These are phyloP conservation scores for Orchestes rusci DNA, from an alignment of 2,888 invertebrate species.

Conservation along the genomic window DNA sequence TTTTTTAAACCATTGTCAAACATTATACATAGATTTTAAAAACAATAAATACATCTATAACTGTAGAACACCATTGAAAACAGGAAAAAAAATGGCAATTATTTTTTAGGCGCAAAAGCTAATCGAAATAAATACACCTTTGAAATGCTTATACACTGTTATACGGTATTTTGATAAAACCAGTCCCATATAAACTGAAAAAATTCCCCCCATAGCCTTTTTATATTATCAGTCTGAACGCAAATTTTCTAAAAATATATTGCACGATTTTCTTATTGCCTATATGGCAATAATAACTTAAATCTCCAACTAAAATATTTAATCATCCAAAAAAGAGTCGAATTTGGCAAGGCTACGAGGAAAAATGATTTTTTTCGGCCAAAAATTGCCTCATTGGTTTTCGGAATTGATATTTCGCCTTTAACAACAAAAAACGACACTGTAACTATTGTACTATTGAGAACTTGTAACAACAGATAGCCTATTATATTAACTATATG, in stretches of 20 bases:
- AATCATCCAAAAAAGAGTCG: too few relatives aligned
- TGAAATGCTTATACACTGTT: conserved; percentile 31
- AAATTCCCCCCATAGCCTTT: conserved; percentile 7
- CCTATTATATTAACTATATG: conserved; percentile 24
- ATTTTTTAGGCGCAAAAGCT: conserved; percentile 21
- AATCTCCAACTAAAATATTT: background rate
- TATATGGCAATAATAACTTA: background rate
- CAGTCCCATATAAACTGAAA: conserved; percentile 19
- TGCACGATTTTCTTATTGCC: conserved; percentile 11
- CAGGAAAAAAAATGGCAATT: conserved; percentile 6
- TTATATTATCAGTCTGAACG: background rate
- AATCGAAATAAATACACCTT: conserved; percentile 27
- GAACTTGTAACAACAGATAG: conserved; percentile 20
- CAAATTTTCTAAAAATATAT: conserved; percentile 11
- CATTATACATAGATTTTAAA: conserved; percentile 17
- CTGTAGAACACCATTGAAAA: conserved; percentile 23
- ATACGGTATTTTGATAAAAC: conserved; percentile 21
- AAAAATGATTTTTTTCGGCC: conserved; percentile 20
- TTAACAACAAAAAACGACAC: conserved; percentile 14
- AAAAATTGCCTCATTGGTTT: conserved; percentile 22
- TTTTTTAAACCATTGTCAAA: conserved; percentile 24
- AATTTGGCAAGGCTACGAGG: conserved; percentile 25
- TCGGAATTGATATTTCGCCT: conserved; percentile 20
- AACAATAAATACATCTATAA: conserved; percentile 23
- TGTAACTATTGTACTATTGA: conserved; percentile 23